Evolutionary conservation across 2,888 invertebrate species (phyloP).

Genomic region (Perizoma flavofasciatum): DNA sequence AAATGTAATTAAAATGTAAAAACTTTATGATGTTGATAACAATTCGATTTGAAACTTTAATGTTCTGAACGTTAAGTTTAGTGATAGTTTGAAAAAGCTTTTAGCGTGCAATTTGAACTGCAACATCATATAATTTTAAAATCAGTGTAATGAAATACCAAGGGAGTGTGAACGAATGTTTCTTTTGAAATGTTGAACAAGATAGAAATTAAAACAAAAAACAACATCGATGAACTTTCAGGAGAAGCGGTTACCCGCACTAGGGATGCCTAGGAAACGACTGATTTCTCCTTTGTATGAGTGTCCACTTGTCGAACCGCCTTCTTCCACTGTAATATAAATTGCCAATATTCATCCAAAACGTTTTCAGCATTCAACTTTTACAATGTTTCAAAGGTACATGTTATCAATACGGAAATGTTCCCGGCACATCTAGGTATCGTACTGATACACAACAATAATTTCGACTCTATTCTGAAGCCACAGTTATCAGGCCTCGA

Average conservation of each 20-base stretch:
- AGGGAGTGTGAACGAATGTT: background rate
- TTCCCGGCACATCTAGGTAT: background rate
- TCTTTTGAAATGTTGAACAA: slow-evolving; percentile 41
- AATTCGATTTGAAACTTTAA: slow-evolving; percentile 25
- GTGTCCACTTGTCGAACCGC: slow-evolving; percentile 72
- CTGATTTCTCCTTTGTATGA: slow-evolving; percentile 81
- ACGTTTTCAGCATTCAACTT: background rate
- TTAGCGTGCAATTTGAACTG: slow-evolving; percentile 29
- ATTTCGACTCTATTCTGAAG: background rate
- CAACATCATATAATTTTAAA: slow-evolving; percentile 18
- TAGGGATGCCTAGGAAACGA: slow-evolving; percentile 88
- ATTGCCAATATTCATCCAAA: slow-evolving; percentile 48
- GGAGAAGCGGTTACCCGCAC: slow-evolving; percentile 81
- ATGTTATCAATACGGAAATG: background rate
- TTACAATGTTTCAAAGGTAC: too few species aligned
- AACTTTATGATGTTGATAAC: slow-evolving; percentile 25
- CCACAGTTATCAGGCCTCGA: background rate
- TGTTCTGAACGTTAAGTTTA: slow-evolving; percentile 15
- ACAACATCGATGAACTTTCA: slow-evolving; percentile 55
- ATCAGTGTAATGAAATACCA: slow-evolving; percentile 7
- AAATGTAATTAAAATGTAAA: slow-evolving; percentile 19
- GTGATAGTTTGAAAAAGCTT: slow-evolving; percentile 27
- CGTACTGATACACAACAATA: background rate
- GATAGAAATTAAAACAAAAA: slow-evolving; percentile 47
- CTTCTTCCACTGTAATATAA: slow-evolving; percentile 81